Evolutionary conservation across 2,888 invertebrate genomes (phyloP).

Genomic region (Mylabris sibirica): DNA sequence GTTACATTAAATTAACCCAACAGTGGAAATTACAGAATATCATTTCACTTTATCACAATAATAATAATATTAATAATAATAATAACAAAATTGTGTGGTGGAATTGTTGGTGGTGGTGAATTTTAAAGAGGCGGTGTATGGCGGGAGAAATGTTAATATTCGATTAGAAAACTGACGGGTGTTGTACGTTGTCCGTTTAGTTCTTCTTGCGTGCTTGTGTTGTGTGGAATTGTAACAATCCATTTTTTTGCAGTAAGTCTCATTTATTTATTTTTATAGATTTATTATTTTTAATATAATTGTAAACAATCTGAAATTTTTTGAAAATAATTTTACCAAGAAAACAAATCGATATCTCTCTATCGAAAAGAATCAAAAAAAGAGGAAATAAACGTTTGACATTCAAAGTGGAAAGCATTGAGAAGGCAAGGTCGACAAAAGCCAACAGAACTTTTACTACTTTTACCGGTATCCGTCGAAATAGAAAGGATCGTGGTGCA

Average conservation of each 20-base stretch:
- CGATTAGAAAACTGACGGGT: constrained; percentile 59
- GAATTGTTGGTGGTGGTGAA: constrained; percentile 48
- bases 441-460: constrained; percentile 26
- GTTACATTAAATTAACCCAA: constrained; percentile 3
- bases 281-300: constrained; percentile 18
- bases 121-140: constrained; percentile 54
- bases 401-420: constrained; percentile 24
- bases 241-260: constrained; percentile 52
- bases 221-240: constrained; percentile 49
- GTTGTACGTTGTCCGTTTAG: constrained; percentile 55
- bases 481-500: not conserved
- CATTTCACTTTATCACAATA: constrained; percentile 46
- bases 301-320: constrained; percentile 5
- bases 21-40: constrained; percentile 38
- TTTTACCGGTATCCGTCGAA: constrained; percentile 23
- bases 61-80: constrained; percentile 21
- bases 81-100: not conserved
- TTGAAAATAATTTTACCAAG: not conserved
- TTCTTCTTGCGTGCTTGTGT: constrained; percentile 58
- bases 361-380: not conserved
- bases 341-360: not conserved
- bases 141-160: constrained; percentile 58
- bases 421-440: constrained; percentile 25
- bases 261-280: constrained; percentile 32
- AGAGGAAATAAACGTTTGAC: constrained; percentile 6